phyloP scores from a whole-genome alignment of 2,113 vertebrate species.

The Thermophis baileyi region DNA sequence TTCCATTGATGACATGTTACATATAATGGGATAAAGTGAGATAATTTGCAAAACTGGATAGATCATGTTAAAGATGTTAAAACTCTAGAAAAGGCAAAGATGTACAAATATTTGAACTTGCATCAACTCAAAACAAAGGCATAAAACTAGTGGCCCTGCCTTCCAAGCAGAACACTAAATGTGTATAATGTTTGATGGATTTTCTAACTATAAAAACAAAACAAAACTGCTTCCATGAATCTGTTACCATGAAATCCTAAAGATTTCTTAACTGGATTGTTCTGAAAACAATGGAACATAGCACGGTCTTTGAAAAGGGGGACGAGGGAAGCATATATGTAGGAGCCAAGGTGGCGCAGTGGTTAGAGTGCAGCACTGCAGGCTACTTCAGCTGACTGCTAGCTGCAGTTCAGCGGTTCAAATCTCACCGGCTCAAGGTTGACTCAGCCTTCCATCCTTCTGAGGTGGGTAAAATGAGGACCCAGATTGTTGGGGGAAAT shows the following conservation, averaged over 20 bases:
- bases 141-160: not conserved
- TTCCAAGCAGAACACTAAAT: not conserved
- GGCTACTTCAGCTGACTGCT: no score
- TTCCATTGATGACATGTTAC: not conserved
- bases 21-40: not conserved
- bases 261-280: not conserved
- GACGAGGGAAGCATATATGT: not conserved
- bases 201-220: not conserved
- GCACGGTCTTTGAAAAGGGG: not conserved
- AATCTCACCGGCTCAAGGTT: no score
- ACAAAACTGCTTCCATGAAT: not conserved
- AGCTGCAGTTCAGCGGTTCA: no score
- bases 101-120: not conserved
- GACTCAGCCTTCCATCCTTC: no score
- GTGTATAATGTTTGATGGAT: not conserved
- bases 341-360: no score
- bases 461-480: no score
- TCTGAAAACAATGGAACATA: not conserved
- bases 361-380: no score
- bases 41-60: not conserved
- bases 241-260: not conserved
- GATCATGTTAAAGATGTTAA: not conserved
- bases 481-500: no score
- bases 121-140: not conserved
- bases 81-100: not conserved